Evolutionary conservation across 2,113 vertebrate species (phyloP).

Genomic region (Maccullochella peelii): DNA sequence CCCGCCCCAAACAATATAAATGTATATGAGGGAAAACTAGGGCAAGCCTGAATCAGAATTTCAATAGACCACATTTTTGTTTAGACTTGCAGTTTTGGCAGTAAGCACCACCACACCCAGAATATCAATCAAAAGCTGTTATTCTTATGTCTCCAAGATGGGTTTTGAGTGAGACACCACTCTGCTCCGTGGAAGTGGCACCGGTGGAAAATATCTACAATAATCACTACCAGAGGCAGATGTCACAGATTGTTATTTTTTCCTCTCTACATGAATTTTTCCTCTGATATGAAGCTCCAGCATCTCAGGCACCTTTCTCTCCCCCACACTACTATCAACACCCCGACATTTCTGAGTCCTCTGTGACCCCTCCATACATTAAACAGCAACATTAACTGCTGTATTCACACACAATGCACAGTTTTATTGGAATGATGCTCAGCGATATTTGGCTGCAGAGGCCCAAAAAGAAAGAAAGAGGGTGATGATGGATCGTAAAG

Average conservation of each 20-base stretch:
- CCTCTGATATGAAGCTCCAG: conserved; percentile 51
- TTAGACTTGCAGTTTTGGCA: conserved; percentile 76
- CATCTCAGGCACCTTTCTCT: conserved; percentile 4
- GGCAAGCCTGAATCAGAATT: conserved; percentile 80
- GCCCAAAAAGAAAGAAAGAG: conserved; percentile 54
- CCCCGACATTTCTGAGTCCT: conserved; percentile 45
- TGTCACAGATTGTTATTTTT: conserved; percentile 61
- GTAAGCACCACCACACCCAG: conserved; percentile 47
- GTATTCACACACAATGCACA: conserved; percentile 31
- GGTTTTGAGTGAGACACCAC: conserved; percentile 18
- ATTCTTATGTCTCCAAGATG: conserved; percentile 28
- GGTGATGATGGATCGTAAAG: conserved; percentile 62
- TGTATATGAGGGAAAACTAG: conserved; percentile 85
- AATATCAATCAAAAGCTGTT: conserved; percentile 75
- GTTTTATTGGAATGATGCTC: conserved; percentile 56
- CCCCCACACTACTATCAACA: conserved; percentile 32
- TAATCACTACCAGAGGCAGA: conserved; percentile 55
- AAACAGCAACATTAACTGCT: conserved; percentile 47
- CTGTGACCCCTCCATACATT: conserved; percentile 48
- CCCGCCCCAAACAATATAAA: conserved; percentile 84
- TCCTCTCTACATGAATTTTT: conserved; percentile 60
- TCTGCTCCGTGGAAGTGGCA: conserved; percentile 35
- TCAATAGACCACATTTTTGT: conserved; percentile 78
- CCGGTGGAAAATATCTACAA: conserved; percentile 41
- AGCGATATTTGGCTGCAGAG: conserved; percentile 31